Percentiles rank a stretch among this genome's conserved stretches.
Evolutionary conservation across 2,113 vertebrate genomes (phyloP).

Genomic region (Ciconia stormi): DNA sequence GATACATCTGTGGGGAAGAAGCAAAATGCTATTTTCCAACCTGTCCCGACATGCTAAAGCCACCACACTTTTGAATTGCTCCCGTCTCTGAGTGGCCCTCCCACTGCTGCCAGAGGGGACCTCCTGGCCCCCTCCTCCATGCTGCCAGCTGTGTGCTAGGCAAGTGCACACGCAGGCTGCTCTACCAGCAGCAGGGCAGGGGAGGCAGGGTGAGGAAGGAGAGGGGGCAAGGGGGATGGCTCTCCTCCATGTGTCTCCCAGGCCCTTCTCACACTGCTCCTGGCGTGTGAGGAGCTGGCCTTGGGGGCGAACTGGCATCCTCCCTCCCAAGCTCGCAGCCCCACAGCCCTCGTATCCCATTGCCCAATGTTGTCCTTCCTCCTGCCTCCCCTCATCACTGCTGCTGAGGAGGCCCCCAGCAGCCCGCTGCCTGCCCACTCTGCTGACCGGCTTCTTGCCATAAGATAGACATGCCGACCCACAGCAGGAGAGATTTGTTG

Average conservation of each 20-base stretch:
- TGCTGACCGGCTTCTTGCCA: rapidly evolving
- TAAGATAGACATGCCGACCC: neutral
- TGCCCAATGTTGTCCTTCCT: neutral
- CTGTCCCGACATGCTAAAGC: slow-evolving; percentile 28
- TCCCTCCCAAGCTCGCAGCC: neutral
- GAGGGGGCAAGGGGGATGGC: rapidly evolving
- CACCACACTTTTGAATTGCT: neutral
- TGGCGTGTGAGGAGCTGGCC: rapidly evolving
- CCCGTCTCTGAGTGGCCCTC: neutral
- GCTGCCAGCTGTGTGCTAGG: neutral
- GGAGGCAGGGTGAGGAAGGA: neutral
- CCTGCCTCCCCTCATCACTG: neutral
- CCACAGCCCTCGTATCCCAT: neutral
- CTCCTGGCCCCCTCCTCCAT: neutral
- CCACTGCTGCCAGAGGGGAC: neutral
- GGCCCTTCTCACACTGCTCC: neutral
- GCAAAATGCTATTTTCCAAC: slow-evolving; percentile 40
- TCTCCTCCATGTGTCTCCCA: neutral
- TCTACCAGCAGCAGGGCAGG: neutral
- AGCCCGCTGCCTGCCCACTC: neutral
- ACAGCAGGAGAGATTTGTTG: neutral
- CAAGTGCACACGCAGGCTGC: rapidly evolving
- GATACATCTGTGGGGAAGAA: slow-evolving; percentile 60
- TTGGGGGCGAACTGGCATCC: neutral
- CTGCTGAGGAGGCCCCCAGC: rapidly evolving